Evolutionary conservation across 2,888 invertebrate genomes (phyloP).

Genomic region (Metellina segmentata): DNA sequence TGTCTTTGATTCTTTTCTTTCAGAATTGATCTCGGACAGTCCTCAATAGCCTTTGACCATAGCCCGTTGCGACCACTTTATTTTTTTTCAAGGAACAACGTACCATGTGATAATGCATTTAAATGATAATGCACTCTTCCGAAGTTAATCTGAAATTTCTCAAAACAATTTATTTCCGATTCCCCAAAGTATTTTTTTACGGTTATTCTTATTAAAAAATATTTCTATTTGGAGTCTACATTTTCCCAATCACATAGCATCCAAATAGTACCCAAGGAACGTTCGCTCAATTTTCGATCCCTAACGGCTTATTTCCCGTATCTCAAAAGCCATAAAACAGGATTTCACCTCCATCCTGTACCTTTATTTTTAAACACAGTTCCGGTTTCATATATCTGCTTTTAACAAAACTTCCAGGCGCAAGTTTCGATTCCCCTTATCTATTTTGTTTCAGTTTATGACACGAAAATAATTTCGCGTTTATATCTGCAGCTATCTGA

Average conservation of each 20-base stretch:
- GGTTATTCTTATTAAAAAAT: neutral
- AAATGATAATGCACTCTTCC: neutral
- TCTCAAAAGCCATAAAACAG: conserved; percentile 43
- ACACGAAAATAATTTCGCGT: conserved; percentile 13
- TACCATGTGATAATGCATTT: too few species aligned
- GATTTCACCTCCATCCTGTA: conserved; percentile 11
- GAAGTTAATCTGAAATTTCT: neutral
- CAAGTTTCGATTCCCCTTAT: conserved; percentile 7
- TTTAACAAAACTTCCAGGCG: conserved; percentile 37
- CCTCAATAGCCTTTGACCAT: too few species aligned
- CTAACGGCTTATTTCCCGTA: conserved; percentile 42
- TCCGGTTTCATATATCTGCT: conserved; percentile 19
- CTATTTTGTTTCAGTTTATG: conserved; percentile 28
- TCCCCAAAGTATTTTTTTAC: neutral
- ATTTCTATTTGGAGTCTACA: neutral
- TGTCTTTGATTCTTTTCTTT: too few species aligned
- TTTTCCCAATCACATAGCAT: neutral
- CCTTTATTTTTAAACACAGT: conserved; percentile 35
- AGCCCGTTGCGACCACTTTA: too few species aligned
- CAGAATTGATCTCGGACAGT: too few species aligned
- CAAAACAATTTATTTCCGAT: neutral
- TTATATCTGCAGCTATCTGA: conserved; percentile 22
- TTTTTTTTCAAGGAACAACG: too few species aligned
- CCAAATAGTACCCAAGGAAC: neutral
- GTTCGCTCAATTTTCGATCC: conserved; percentile 45